Evolutionary conservation across 2,113 vertebrate genomes (phyloP).

Genomic region (Lepus europaeus): DNA sequence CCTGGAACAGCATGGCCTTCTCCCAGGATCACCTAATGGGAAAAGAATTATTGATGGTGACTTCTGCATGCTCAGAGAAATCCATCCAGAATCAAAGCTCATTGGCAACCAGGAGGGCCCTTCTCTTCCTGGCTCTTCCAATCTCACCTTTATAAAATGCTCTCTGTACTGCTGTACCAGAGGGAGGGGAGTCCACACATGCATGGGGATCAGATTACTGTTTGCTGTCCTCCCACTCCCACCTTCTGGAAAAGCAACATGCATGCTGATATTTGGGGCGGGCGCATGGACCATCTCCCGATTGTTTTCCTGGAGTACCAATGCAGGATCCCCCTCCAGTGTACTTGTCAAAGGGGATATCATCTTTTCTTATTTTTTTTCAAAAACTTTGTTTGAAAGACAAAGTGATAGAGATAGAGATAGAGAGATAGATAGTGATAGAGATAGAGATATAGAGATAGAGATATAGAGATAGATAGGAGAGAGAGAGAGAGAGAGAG

Average conservation of each 20-base stretch:
- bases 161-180: background rate
- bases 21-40: too few species aligned
- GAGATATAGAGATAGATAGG: too few species aligned
- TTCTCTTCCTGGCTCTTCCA: background rate
- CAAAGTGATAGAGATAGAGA: too few species aligned
- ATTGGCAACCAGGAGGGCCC: accelerated
- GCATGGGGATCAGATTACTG: background rate
- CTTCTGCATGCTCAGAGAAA: accelerated
- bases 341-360: background rate
- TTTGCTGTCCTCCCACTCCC: background rate
- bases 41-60: too few species aligned
- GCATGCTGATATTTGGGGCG: background rate
- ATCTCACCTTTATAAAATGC: background rate
- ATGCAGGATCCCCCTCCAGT: background rate
- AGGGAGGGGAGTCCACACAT: background rate
- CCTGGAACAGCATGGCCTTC: background rate
- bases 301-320: background rate
- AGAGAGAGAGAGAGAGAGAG: too few species aligned
- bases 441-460: too few species aligned
- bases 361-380: too few species aligned
- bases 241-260: background rate
- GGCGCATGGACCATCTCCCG: background rate
- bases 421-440: too few species aligned
- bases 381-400: too few species aligned
- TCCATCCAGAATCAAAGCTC: background rate